Evolutionary conservation across 2,888 invertebrate genomes (phyloP).

Genomic region (Troilus luridus): DNA sequence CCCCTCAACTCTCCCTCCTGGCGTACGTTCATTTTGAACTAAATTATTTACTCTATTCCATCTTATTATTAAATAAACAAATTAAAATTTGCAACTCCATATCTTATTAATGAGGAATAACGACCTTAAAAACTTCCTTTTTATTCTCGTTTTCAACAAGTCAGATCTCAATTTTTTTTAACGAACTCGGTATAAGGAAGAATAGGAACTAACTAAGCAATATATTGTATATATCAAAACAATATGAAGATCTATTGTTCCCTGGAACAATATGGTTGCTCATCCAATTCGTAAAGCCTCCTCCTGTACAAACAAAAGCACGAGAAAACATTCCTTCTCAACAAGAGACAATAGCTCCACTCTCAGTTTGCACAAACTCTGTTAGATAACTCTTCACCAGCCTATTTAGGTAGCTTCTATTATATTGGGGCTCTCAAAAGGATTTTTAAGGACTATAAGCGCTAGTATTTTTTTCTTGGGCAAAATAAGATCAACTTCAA

Average conservation of each 20-base stretch:
- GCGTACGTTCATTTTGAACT: no score
- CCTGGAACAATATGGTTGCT: background rate
- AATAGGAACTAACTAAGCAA: background rate
- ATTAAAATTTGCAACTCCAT: no score
- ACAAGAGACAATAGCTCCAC: background rate
- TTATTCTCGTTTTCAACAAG: no score
- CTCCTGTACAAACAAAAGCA: background rate
- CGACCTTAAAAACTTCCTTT: no score
- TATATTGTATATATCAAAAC: background rate
- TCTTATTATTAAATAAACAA: no score
- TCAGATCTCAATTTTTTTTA: background rate
- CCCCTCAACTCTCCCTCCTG: no score
- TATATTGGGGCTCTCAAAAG: background rate
- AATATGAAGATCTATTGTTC: background rate
- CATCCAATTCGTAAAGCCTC: background rate
- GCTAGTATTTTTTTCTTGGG: background rate
- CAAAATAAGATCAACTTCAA: background rate
- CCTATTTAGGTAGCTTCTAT: background rate
- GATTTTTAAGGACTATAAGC: background rate
- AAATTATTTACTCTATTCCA: no score
- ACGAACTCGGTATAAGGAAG: background rate
- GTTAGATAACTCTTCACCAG: background rate
- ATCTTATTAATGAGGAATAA: no score
- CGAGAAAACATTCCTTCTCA: background rate
- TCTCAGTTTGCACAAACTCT: slow-evolving; percentile 17